Percentiles rank a stretch among this genome's conserved stretches.
Evolutionary conservation across 2,113 vertebrate genomes (phyloP).

Genomic region (Tyto alba): DNA sequence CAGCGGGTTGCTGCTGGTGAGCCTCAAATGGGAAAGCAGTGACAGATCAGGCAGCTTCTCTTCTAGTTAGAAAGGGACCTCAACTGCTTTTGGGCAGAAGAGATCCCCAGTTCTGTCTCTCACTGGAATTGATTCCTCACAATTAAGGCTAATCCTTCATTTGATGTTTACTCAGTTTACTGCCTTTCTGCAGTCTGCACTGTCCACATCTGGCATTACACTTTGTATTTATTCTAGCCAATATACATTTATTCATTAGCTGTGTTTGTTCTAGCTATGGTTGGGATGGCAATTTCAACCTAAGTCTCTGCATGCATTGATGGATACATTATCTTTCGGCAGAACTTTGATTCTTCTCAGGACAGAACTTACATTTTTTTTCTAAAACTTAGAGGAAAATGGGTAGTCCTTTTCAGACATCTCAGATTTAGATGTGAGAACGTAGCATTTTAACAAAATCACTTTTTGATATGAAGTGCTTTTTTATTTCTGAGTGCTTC

Average conservation of each 20-base stretch:
- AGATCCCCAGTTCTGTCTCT: not conserved
- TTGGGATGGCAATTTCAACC: not conserved
- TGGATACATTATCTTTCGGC: not conserved
- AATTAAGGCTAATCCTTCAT: not conserved
- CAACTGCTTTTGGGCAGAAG: not conserved
- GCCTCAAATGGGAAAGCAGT: not conserved
- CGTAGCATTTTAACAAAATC: not conserved
- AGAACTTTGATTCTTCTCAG: not conserved
- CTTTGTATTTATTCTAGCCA: not conserved
- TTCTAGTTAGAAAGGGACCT: not conserved
- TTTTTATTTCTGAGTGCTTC: not conserved
- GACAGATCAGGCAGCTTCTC: not conserved
- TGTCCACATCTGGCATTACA: not conserved
- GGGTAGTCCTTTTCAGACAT: not conserved
- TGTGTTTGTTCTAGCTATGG: not conserved
- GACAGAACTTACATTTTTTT: not conserved
- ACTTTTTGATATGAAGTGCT: not conserved
- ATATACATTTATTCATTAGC: not conserved
- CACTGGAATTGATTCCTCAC: not conserved
- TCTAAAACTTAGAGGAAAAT: not conserved
- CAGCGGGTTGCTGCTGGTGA: not conserved
- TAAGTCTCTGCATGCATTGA: not conserved
- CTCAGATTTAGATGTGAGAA: not conserved
- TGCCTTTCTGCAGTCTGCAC: not conserved
- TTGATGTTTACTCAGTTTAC: not conserved